Base-by-base conservation (phyloP, 2,113 vertebrate genomes). In the Heterotis niloticus region DNA sequence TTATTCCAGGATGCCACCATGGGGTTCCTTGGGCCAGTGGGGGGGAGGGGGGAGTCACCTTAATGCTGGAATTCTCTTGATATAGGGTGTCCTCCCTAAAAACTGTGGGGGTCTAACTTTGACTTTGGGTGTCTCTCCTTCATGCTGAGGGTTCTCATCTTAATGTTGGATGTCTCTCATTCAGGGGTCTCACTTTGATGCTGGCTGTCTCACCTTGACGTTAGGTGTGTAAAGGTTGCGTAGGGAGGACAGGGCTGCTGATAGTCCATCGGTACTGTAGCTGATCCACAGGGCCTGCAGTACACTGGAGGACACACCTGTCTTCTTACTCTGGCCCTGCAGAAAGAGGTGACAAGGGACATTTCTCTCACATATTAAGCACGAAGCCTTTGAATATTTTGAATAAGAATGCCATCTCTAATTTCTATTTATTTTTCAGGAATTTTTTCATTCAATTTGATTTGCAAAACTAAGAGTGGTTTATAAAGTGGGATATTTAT, bases 151-250 rank as follows among this genome's bases (percentile, higher is more conserved):
- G 3, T 7, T 44, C 34, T 44, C 34, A 44, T 4, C 34, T 44
- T 44, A 44, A 44, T n/a, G n/a, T n/a, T n/a, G n/a, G n/a, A n/a
- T n/a, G n/a, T n/a, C n/a, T n/a, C n/a, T n/a, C 34, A 44, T 44
- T 44, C 34, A 44, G 34, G 70, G 51, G n/a, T 20, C 10, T 87
- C 78, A 44, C 34, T 44, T 44, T 44, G 34, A 44, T 44, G 34
- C 34, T 44, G 34, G 7, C 34, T 44, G 34, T 44, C 88, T 83
- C 82, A 98, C 98, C 96, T 99, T 99, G 89, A 97, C 96, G 0
- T 99, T 99, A 62, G 98, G 98, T 14, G 98, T 99, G 80, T 99
- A 99, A 66, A 99, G 93, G 85, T 99, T 99, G 85, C 98, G 93
- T 74, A 99, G 93, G 29, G 98, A 99, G 52, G 95, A 94, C 0